A percentile compares a stretch with the other conserved stretches of the same genome.
Conservation (phyloP, 2,797 vertebrate genomes). For the Jordanella pulchra region DNA sequence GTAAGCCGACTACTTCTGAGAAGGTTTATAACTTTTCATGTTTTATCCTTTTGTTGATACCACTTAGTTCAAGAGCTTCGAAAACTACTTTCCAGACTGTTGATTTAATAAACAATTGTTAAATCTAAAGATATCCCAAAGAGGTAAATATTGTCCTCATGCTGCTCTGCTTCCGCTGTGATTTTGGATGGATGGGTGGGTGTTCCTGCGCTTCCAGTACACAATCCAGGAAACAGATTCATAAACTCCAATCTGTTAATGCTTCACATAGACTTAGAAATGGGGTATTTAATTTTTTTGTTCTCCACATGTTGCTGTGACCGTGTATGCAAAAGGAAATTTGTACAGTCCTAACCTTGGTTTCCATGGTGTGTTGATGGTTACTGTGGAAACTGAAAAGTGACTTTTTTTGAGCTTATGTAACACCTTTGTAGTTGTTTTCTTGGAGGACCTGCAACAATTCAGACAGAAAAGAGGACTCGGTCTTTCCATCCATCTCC, state of each 20-base stretch:
- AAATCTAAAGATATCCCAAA: neutral
- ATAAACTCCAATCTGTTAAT: neutral
- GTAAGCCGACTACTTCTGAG: too few relatives aligned
- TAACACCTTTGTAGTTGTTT: slow-evolving; percentile 41
- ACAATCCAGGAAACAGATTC: slow-evolving; percentile 3
- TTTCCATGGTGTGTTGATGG: slow-evolving; percentile 60
- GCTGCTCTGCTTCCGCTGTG: neutral
- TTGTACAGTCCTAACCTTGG: slow-evolving; percentile 61
- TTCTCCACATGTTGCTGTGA: slow-evolving; percentile 19
- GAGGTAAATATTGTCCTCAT: neutral
- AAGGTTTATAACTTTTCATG: too few relatives aligned
- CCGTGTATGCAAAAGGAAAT: slow-evolving; percentile 23
- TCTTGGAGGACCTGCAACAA: slow-evolving; percentile 40
- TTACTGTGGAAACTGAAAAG: slow-evolving; percentile 65
- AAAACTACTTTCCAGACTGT: too few relatives aligned
- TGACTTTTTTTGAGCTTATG: slow-evolving; percentile 53
- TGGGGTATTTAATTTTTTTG: slow-evolving; percentile 20
- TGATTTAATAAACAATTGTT: too few relatives aligned
- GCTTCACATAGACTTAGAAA: neutral
- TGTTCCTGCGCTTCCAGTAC: neutral
- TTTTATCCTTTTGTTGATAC: too few relatives aligned
- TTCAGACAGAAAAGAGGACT: slow-evolving; percentile 40
- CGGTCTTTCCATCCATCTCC: slow-evolving; percentile 49
- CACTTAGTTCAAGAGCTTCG: too few relatives aligned
- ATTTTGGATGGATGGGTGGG: neutral